Base-by-base conservation (phyloP, 2,113 vertebrate genomes). In the Oncorhynchus mykiss region DNA sequence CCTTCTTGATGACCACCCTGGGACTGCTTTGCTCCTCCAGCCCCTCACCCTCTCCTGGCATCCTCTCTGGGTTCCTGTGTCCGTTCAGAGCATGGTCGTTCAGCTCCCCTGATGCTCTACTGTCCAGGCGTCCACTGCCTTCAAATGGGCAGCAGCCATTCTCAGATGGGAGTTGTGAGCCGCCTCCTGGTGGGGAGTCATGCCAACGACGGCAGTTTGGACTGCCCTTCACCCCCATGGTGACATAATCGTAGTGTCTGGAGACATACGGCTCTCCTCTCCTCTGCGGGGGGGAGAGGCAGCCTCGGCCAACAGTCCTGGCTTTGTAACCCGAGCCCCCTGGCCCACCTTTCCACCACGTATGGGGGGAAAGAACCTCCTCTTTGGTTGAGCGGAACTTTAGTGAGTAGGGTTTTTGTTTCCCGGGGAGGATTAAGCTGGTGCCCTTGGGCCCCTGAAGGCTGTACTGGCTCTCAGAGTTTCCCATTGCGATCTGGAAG, bases 381-480 rank as follows among this genome's bases (percentile, higher is more conserved):
- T 96, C 95, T 89, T 96, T 96, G 74, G 92, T 80, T 73, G 94
- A 90, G 72, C 91, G 93, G 60, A 95, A 91, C 88, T 95, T 97
- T 75, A 96, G 87, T 73, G 96, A 93, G 82, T 94, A 95, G 67
- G 95, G 94, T 84, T 95, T 98, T 45, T 92, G 96, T 92, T 95
- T 97, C 85, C 93, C 90, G 3, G 94, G 79, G 67, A 94, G 71
- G 27, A 93, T 72, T 67, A 83, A 91, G 80, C 87, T 86, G 20
- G 93, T 93, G 75, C 87, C 93, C 91, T 95, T 96, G 3, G 95
- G 87, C 73, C 94, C 95, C 87, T 96, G 97, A 82, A 97, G 91
- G 84, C 95, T 98, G 85, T 98, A 99, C 65, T 99, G 97, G 89
- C 97, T 99, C 91, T 99, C 97, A 11, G 97, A 98, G 92, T 99